Evolutionary conservation across 2,888 invertebrate genomes (phyloP).

Genomic region (Julus scandinavius): DNA sequence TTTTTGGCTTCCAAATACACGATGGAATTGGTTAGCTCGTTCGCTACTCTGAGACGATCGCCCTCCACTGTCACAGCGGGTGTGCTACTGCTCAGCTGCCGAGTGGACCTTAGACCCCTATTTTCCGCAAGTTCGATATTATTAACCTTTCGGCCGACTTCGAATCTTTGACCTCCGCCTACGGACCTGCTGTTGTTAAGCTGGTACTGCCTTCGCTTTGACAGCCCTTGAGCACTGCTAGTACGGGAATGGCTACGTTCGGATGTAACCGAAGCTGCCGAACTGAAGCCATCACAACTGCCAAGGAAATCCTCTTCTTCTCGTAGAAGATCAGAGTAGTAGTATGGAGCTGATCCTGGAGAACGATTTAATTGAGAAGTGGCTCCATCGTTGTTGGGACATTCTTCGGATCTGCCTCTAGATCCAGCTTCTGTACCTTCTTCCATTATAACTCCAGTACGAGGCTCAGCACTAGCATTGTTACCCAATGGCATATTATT

Average conservation of each 20-base stretch:
- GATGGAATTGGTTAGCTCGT: constrained; percentile 57
- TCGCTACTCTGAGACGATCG: constrained; percentile 50
- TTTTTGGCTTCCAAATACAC: constrained; percentile 55
- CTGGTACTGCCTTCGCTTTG: constrained; percentile 19
- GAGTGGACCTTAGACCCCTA: constrained; percentile 64
- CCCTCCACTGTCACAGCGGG: background rate
- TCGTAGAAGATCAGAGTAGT: constrained; percentile 79
- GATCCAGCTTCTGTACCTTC: background rate
- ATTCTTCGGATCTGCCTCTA: background rate
- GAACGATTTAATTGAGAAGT: constrained; percentile 47
- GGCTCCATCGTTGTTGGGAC: background rate
- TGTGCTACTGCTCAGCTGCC: background rate
- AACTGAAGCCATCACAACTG: constrained; percentile 30
- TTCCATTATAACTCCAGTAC: background rate
- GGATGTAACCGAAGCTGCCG: constrained; percentile 24
- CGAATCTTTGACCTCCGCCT: constrained; percentile 57
- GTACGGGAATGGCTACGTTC: background rate
- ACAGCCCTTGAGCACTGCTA: background rate
- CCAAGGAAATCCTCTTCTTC: constrained; percentile 57
- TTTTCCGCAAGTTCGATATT: constrained; percentile 58
- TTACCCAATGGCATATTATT: background rate
- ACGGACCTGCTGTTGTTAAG: constrained; percentile 52
- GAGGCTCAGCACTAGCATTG: background rate
- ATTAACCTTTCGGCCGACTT: constrained; percentile 61
- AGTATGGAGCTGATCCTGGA: constrained; percentile 75